Conservation (phyloP, 2,888 invertebrate species). For the Stictocephala bisonia region DNA sequence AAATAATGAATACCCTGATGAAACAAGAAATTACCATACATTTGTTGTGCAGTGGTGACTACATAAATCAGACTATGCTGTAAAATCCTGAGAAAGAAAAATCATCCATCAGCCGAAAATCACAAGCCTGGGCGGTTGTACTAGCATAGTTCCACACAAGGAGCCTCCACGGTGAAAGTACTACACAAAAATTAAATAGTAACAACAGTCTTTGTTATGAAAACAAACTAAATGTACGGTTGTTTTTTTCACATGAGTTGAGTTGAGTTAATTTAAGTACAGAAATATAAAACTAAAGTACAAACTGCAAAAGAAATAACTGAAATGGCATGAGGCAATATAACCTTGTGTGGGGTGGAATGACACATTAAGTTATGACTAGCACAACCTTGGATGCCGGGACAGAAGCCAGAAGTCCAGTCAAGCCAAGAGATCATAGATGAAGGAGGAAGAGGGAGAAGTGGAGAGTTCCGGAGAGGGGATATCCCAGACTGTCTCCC, state of each 20-base stretch:
- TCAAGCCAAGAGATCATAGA: conserved; percentile 38
- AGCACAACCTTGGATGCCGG: conserved; percentile 14
- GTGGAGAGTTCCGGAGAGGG: not conserved
- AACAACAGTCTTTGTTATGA: not conserved
- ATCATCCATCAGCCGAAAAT: conserved; percentile 35
- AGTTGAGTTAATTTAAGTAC: no score
- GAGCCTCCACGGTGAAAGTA: conserved; percentile 1
- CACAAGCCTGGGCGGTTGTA: conserved; percentile 24
- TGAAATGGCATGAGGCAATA: no score
- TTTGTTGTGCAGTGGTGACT: conserved; percentile 31
- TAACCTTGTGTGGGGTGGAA: not conserved
- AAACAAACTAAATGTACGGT: not conserved
- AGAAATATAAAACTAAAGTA: no score
- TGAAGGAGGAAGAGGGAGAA: conserved; percentile 17
- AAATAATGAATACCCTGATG: not conserved
- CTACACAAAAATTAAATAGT: not conserved
- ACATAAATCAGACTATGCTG: conserved; percentile 17
- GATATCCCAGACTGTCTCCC: conserved; percentile 30
- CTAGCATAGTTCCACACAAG: conserved; percentile 1
- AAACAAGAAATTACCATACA: not conserved
- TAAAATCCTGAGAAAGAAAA: not conserved
- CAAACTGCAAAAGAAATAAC: not conserved
- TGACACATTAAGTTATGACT: not conserved
- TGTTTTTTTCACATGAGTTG: not conserved
- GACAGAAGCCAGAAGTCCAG: conserved; percentile 1